phyloP scores from a whole-genome alignment of 2,113 vertebrate species.

The Notarius quadriscutis region DNA sequence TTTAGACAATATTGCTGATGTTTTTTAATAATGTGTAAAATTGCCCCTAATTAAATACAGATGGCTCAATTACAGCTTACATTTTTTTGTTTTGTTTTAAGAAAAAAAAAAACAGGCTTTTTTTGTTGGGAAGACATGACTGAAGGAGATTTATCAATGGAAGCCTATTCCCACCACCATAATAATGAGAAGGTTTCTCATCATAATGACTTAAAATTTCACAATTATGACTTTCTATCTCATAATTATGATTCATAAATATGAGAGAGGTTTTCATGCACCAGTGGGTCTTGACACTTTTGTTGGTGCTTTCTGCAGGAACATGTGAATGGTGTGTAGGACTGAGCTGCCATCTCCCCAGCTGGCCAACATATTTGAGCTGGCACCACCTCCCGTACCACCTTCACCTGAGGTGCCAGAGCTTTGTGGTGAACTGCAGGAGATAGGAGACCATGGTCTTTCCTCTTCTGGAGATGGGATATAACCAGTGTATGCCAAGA shows the following conservation, averaged over 20 bases:
- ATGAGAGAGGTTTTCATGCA: no score
- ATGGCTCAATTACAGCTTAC: not conserved
- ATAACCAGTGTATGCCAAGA: conserved; percentile 87
- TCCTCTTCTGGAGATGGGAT: conserved; percentile 88
- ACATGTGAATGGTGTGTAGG: conserved; percentile 89
- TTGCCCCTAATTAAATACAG: not conserved
- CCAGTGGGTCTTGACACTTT: no score
- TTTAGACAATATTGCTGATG: not conserved
- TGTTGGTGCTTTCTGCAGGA: conserved; percentile 85
- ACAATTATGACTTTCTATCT: no score
- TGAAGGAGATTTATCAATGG: no score
- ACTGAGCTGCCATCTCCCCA: conserved; percentile 82
- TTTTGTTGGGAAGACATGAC: not conserved
- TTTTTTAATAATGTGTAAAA: not conserved
- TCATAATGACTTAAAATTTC: no score
- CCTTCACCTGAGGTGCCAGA: conserved; percentile 75
- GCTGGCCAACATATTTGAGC: conserved; percentile 66
- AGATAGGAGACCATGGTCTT: conserved; percentile 84
- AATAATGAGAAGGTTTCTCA: no score
- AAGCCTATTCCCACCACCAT: no score
- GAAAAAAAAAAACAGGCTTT: not conserved
- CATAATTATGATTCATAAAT: no score
- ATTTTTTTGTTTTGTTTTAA: not conserved
- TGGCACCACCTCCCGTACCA: conserved; percentile 75
- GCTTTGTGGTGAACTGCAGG: conserved; percentile 83